Conservation (phyloP, 2,113 vertebrate species). For the Hydrochoerus hydrochaeris region DNA sequence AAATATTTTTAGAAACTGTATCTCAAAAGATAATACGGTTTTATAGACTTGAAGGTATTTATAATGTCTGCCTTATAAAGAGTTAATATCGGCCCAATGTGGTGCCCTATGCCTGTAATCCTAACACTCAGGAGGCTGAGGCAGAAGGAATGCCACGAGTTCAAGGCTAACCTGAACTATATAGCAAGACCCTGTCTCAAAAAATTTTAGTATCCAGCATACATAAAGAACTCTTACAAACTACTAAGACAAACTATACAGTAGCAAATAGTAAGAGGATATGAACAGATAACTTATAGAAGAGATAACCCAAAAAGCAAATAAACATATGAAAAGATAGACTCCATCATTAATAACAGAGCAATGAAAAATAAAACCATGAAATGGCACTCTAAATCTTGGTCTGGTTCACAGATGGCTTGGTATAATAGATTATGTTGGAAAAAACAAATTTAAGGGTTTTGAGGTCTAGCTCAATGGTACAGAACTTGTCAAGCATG, state of each 20-base stretch:
- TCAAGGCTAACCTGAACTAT: background rate
- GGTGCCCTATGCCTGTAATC: background rate
- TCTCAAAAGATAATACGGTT: background rate
- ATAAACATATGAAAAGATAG: background rate
- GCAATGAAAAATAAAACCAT: background rate
- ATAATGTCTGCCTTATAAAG: background rate
- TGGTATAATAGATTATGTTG: background rate
- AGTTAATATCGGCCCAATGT: background rate
- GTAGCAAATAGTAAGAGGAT: background rate
- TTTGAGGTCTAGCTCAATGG: background rate
- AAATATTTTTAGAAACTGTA: background rate
- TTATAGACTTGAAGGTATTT: background rate
- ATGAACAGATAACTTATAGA: background rate
- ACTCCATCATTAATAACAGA: background rate
- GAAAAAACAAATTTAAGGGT: background rate
- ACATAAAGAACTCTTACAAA: background rate
- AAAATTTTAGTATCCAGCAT: background rate
- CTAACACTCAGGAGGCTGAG: background rate
- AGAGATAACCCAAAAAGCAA: background rate
- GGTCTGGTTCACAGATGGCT: background rate
- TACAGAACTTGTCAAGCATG: background rate
- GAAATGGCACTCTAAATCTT: background rate
- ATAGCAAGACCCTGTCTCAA: background rate
- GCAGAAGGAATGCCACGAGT: background rate
- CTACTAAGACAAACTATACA: background rate